These are phyloP conservation scores for Paraplagusia blochii DNA, from an alignment of 2,113 vertebrate species.

Conservation along the genomic window DNA sequence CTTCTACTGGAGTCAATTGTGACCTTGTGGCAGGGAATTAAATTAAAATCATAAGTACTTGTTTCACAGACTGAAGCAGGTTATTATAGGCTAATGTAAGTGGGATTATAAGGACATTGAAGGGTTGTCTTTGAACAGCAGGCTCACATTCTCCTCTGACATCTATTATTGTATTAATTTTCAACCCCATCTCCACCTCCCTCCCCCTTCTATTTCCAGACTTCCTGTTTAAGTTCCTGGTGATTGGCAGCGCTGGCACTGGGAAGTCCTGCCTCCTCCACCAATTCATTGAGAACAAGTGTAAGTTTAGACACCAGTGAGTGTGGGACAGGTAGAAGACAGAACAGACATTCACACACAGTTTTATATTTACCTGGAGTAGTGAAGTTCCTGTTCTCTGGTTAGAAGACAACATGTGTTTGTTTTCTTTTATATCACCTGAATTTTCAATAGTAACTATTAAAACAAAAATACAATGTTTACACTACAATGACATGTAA, in stretches of 20 bases:
- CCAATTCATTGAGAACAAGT: constrained; percentile 95
- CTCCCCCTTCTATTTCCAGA: constrained; percentile 72
- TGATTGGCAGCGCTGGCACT: constrained; percentile 91
- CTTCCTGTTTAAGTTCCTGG: constrained; percentile 96
- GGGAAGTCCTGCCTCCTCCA: constrained; percentile 95
- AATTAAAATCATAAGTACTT: constrained; percentile 23
- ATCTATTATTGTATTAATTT: constrained; percentile 25
- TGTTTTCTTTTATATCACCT: too few relatives aligned
- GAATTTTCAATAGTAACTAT: too few relatives aligned
- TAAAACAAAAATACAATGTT: too few relatives aligned
- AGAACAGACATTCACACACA: too few relatives aligned
- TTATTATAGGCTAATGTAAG: constrained; percentile 44
- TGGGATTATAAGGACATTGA: constrained; percentile 47
- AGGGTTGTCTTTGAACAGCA: constrained; percentile 30
- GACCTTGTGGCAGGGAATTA: constrained; percentile 28
- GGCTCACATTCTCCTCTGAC: constrained; percentile 6
- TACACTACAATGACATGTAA: too few relatives aligned
- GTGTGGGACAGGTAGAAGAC: too few relatives aligned
- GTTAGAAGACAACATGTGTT: too few relatives aligned
- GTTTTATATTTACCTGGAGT: too few relatives aligned
- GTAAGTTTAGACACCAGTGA: constrained; percentile 68
- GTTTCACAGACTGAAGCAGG: constrained; percentile 28
- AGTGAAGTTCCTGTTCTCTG: too few relatives aligned
- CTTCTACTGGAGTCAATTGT: neutral
- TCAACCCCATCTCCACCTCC: constrained; percentile 11